Base-by-base conservation (phyloP, 2,888 invertebrate genomes). In the Megaustenia siamemsis region DNA sequence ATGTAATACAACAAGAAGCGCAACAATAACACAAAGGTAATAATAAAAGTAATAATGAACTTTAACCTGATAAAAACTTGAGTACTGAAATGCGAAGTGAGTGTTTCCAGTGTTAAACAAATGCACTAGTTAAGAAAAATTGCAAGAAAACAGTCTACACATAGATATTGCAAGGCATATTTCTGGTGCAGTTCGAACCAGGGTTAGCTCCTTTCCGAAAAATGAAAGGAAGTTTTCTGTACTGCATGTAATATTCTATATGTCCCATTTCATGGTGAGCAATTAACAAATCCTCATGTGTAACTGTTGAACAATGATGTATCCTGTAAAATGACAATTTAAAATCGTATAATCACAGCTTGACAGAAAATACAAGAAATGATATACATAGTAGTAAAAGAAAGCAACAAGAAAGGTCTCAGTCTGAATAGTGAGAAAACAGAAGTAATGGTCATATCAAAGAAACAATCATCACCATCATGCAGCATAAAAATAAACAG, bases 251-350 rank as follows among this genome's bases (percentile, higher is more conserved):
- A 83, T 94, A 94, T 82, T 94, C 90, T 0, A 92, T 90, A 86
- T 94, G 94, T 43, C 94, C 94, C 93, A 94, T 93, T 88, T 94
- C 93, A 86, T 94, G 94, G 79, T 94, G 94, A 24, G 92, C 90
- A 2, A 92, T 92, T 32, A 90, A 86, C 40, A 94, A 85, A 71
- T 92, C 90, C 6, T 90, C 89, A 89, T 90, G 77, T 35, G 77
- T 87, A 24, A 85, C 73, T 49, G 45, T 21, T 49, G 73, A 28
- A 35, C 73, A 73, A 3, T n/a, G 15, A 35, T 28, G 45, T 28
- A 73, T 73, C 49, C 73, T 49, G 73, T 3, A 73, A 73, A 24
- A 21, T 18, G 0, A 49, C 32, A 49, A 24, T 45, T 43, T 4
- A 71, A 69, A 15, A 63, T 60, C n/a, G 21, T 60, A n/a, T 3